Base-by-base conservation (phyloP, 2,888 invertebrate genomes). In the Dasysyrphus albostriatus region DNA sequence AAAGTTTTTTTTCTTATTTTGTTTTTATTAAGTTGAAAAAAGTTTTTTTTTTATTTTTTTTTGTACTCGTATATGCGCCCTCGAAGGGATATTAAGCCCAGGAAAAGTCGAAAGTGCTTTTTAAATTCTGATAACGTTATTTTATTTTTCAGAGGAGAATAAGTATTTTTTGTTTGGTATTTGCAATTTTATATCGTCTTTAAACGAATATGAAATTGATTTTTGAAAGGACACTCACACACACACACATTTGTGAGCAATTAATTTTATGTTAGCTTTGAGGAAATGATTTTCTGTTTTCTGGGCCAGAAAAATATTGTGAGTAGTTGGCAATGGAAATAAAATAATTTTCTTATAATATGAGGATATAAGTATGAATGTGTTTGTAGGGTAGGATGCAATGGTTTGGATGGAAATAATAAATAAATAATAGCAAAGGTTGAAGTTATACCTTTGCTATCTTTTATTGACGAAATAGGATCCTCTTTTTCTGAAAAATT, bases 251-350 rank as follows among this genome's bases (percentile, higher is more conserved):
- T 63, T 72, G 58, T 12, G 42, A 67, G 67, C 65, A 80, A 80
- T 80, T 80, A 80, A 80, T 67, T 80, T 67, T 49, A 51, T 74
- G 80, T 80, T 80, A 58, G 79, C 32, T 74, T 80, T 61, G 39
- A 24, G 63, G 32, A 79, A 73, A 72, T 70, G 16, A 16, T 72
- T 73, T 44, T 42, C 5, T 42, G 14, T 42, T 14, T 5, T 72
- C 14, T 59, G 49, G 19, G 44, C 24, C 29, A 24, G n/a, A 44
- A 63, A 42, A n/a, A 44, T 44, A 7, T 14, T 63, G 24, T 32
- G 24, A 2, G 3, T 24, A 24, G 5, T 63, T 47, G 32, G 65
- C 16, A 61, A 1, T 10, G 56, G 2, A 65, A 65, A 51, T 42
- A 37, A 54, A 44, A 63, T 54, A 3, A 10, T 34, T 37, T 37